These are phyloP conservation scores for Thysanoteuthis rhombus DNA, from an alignment of 2,888 invertebrate species.

Conservation along the genomic window DNA sequence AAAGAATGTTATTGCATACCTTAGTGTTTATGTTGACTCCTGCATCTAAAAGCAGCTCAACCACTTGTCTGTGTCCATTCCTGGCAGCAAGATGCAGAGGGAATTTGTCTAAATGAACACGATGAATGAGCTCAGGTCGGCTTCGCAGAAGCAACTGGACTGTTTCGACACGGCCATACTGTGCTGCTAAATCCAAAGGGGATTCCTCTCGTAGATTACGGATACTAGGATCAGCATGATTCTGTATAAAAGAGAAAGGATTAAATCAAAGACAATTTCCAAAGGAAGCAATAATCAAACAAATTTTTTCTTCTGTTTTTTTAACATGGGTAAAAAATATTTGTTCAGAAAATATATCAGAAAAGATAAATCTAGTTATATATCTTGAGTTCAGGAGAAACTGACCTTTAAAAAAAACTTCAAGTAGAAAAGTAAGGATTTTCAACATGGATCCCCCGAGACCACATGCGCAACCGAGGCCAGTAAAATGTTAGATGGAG, in stretches of 20 bases:
- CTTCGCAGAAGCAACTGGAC: constrained; percentile 86
- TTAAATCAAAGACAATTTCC: neutral
- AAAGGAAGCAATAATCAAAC: neutral
- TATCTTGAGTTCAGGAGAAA: no score
- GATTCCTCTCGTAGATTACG: constrained; percentile 89
- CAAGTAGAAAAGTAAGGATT: no score
- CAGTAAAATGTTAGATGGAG: no score
- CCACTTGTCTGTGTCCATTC: constrained; percentile 80
- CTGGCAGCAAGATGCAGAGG: constrained; percentile 92
- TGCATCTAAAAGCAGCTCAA: constrained; percentile 82
- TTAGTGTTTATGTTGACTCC: constrained; percentile 84
- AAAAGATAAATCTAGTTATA: no score
- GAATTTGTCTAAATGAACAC: constrained; percentile 77
- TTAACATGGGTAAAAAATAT: neutral
- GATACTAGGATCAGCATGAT: constrained; percentile 88
- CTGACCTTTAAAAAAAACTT: no score
- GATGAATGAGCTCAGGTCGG: constrained; percentile 80
- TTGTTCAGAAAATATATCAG: no score
- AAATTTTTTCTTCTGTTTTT: no score
- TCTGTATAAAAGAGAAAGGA: constrained; percentile 65
- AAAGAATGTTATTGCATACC: constrained; percentile 49
- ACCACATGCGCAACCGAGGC: no score
- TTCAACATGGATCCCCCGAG: no score
- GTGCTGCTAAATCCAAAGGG: constrained; percentile 91
- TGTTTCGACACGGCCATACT: constrained; percentile 77